Base-by-base conservation (phyloP, 2,888 invertebrate species). In the Leucozona laternaria region DNA sequence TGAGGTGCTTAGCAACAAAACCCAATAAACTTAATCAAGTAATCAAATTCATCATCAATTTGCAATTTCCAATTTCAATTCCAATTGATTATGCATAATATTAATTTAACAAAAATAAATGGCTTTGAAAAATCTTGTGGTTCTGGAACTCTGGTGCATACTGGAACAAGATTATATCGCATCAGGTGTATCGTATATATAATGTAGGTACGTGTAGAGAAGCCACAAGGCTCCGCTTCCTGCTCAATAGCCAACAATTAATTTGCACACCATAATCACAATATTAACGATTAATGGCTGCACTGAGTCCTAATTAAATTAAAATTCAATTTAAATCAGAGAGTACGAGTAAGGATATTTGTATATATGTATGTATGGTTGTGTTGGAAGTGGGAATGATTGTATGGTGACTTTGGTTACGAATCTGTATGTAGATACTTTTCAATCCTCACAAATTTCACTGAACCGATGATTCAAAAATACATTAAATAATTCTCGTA, bases 231-330 rank as follows among this genome's bases (percentile, higher is more conserved):
- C 48, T 55, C 28, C 13, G 37, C 15, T 73, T 86, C 86, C 86
- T 82, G 82, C 71, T 86, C 82, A 82, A 86, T 86, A 45, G 62
- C 86, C 82, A 79, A 71, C 78, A 86, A 82, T 86, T 86, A 86
- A 86, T 86, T 86, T 86, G 78, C 78, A 81, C 83, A 50, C 86
- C 86, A 86, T 86, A 86, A 86, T 86, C 82, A 86, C 86, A 86
- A 68, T 86, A 86, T 86, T 86, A 86, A 86, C 86, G 70, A 82
- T 86, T 86, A 86, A 86, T 79, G 78, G 78, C 75, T 71, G 64
- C 66, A 70, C 53, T 62, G 75, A 86, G 78, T 86, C 82, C 86
- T 86, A 86, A 86, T 86, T 86, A 81, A 86, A 86, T 86, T 78
- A 82, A 86, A 86, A 79, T 86, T 86, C 86, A 82, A 86, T 86